Evolutionary conservation across 1,140 invertebrate genomes (phyloP), one percentile per base, ranked within the genome.

Genomic region (Phthorimaea operculella): DNA sequence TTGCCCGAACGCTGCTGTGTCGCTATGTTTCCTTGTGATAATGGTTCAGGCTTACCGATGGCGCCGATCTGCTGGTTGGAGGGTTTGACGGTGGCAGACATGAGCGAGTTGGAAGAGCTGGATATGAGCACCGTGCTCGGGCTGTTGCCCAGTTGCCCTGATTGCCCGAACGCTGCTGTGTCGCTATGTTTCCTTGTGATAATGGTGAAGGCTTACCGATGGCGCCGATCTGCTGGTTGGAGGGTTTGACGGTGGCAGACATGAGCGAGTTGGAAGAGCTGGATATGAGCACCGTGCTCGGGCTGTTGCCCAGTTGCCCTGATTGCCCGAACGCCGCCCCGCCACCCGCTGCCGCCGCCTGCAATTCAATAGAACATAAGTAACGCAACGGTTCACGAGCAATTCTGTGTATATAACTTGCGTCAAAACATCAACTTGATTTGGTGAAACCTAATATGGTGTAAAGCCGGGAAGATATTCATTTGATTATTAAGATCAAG

Each of bases 101-200:
- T 96, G 48, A 96, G 87, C 16, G 94, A 95, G 80, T 94, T 95
- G 8, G 92, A 92, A 8, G 92, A 92, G 21, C 94, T 95, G 51
- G 94, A 95, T 57, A 96, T 96, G 58, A 97, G 89, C 54, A 96
- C 93, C 21, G 94, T 94, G 68, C 92, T 96, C 18, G 94, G 94
- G 85, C 93, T 95, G 71, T 90, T 94, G 60, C 90, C 89, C 54
- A 94, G 88, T 70, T 94, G 93, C 51, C 92, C 90, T 62, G 91
- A 92, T 76, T 94, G 91, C 15, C 91, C 90, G 79, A 93, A 91
- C 86, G 90, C 63, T 84, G 90, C 56, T n/a, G n/a, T n/a, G n/a
- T n/a, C n/a, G n/a, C n/a, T n/a, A n/a, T n/a, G n/a, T n/a, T n/a
- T n/a, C n/a, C n/a, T n/a, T n/a, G 21, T 28, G 21, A 28, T 28